Evolutionary conservation across 2,113 vertebrate species (phyloP), one percentile per base, ranked within the genome.

Genomic region (Elaphurus davidianus): DNA sequence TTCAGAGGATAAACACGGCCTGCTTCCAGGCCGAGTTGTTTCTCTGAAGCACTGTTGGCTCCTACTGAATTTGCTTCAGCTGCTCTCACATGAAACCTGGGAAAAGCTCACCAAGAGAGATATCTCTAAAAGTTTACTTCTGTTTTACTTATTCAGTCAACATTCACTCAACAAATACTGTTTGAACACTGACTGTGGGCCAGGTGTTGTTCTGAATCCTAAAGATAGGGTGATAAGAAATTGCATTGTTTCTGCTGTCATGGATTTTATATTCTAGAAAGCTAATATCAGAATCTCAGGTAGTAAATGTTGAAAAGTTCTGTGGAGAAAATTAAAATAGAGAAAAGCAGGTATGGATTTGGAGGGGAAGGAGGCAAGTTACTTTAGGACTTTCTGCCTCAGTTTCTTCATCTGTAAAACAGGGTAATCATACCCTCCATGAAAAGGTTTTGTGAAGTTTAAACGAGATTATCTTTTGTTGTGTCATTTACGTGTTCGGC

Each of bases 1-100:
- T 98, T 90, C 92, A n/a, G 76, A 96, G 84, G 87, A 67, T 96
- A 94, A 91, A 97, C 96, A 95, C 78, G 82, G 71, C 76, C 90
- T 71, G 55, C 27, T 57, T 96, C 97, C 93, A 95, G 92, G 79
- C 45, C 0, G 62, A n/a, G 47, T 43, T 93, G 79, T 85, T 96
- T 90, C 94, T 95, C 81, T 90, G 79, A 91, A 89, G 59, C 87
- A n/a, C 43, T 79, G 33, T 19, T 95, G 98, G 50, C 95, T 84
- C 45, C 67, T 67, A 45, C 10, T 57, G 60, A 90, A 36, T 93
- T 96, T 92, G 64, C 78, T 81, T 96, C 81, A 28, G 30, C 81
- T 95, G n/a, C 64, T 96, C 23, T 90, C 50, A 14, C 19, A 90
- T 95, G 82, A 96, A 83, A 94, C 82, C 16, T 87, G 83, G 62